Base-by-base conservation (phyloP, 2,797 vertebrate genomes). In the Gymnocypris eckloni region DNA sequence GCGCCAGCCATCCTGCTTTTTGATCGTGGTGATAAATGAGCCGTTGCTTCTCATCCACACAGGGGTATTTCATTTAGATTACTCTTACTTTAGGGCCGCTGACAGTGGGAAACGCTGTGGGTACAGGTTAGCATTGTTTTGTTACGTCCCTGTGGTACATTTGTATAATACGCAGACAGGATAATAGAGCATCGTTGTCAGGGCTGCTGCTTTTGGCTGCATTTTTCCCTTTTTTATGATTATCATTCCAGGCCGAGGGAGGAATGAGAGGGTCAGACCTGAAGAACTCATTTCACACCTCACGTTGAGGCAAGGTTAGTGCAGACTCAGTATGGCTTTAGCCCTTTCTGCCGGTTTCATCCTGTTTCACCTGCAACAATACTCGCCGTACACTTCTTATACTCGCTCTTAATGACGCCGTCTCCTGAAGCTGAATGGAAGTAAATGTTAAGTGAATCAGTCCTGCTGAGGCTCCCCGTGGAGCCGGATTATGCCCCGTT, bases 181-280 rank as follows among this genome's bases (percentile, higher is more conserved):
- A 90, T 91, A 90, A 91, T 90, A 77, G 82, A 91, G 83, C 80
- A 56, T 67, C 12, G 80, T 86, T 90, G 91, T 91, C 91, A 91
- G 10, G 20, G 71, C 41, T 48, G 86, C 90, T 80, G 88, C 71
- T 87, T 88, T 90, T 90, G 80, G 85, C 87, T 84, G 88, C 87
- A 72, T 85, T 86, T 90, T 86, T 78, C 41, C 6, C 45, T 76
- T 85, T 78, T 72, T 80, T 80, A 41, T 52, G 78, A 86, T 66
- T 81, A 81, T 86, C 81, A 72, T 86, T 86, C 67, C 48, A 20
- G 43, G 41, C 82, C 41, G 41, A 77, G 52, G 45, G 66, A 80
- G n/a, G 66, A 77, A 81, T 80, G 83, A 79, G 82, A 39, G 54
- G 87, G 87, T 90, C 86, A 86, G 75, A 85, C 25, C 79, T 48